Base-by-base conservation (phyloP, 2,888 invertebrate genomes). In the Yponomeuta plumbellus region DNA sequence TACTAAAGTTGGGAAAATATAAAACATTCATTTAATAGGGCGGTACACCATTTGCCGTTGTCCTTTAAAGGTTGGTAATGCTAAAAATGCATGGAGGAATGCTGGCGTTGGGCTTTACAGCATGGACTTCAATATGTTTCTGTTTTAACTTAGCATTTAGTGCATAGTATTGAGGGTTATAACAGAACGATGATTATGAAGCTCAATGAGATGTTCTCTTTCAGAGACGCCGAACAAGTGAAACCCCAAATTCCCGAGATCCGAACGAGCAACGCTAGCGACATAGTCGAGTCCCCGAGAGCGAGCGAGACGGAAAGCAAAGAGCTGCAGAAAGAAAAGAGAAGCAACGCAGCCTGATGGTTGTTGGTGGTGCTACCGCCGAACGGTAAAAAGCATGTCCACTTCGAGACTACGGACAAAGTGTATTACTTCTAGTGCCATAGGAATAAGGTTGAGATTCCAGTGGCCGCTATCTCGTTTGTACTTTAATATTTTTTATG, bases 311-410 rank as follows among this genome's bases (percentile, higher is more conserved):
- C 70, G 72, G 73, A 74, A 72, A 5, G 66, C 59, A 71, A 74
- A 66, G 75, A 74, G 68, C 59, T 59, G 22, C 21, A n/a, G 64
- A 44, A 61, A 40, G 76, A 71, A 64, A 52, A 52, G 44, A 79
- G 73, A 52, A 73, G 75, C 34, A 77, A 71, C 67, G 74, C 80
- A 67, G 80, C 86, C 79, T 90, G 90, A 91, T 89, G 87, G 90
- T 85, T 85, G 76, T 79, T 84, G 71, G 86, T 85, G 71, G 84
- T 87, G 80, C 81, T 88, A 76, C 86, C 86, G 52, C 72, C 80
- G 76, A 83, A 80, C 76, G 80, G 78, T 74, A 82, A 83, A 70
- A 92, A 91, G 80, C 90, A 88, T 78, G 92, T 92, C 73, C 91
- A 91, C 72, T 92, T 92, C 69, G 86, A 89, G 76, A 75, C 82